These are phyloP conservation scores for Sebastes diploproa DNA, from an alignment of 2,797 vertebrate species.

Conservation along the genomic window DNA sequence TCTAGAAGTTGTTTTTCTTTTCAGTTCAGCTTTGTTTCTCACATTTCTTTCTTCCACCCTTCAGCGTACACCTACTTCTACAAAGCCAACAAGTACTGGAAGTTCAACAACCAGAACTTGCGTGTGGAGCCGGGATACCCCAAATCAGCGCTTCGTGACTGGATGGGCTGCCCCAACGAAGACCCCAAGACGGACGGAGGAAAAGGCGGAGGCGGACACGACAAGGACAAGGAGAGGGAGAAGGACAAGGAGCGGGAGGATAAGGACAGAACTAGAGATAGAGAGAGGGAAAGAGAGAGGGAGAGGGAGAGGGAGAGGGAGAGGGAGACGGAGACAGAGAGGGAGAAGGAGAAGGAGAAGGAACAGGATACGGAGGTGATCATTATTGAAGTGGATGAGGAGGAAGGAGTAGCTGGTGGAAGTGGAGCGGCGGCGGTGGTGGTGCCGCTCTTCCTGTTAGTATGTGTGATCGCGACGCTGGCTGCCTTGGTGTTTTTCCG, in stretches of 20 bases:
- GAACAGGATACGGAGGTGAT: constrained; percentile 76
- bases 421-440: constrained; percentile 82
- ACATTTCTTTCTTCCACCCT: not conserved
- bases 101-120: constrained; percentile 92
- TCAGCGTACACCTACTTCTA: constrained; percentile 93
- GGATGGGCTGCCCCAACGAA: constrained; percentile 89
- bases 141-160: constrained; percentile 89
- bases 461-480: constrained; percentile 87
- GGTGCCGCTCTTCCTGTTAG: constrained; percentile 86
- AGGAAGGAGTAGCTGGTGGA: constrained; percentile 53
- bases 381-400: constrained; percentile 82
- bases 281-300: constrained; percentile 21
- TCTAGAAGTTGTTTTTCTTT: not conserved
- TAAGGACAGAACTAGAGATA: constrained; percentile 53
- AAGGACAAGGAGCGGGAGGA: constrained; percentile 60
- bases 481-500: constrained; percentile 88
- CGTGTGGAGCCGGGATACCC: constrained; percentile 91
- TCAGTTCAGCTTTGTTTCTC: not conserved
- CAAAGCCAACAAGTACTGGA: constrained; percentile 94
- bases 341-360: constrained; percentile 25
- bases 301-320: not conserved
- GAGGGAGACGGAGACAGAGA: constrained; percentile 16
- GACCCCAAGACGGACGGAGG: constrained; percentile 81
- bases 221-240: constrained; percentile 72
- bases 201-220: constrained; percentile 66